Base-by-base conservation (phyloP, 2,113 vertebrate species). In the Harpagus bidentatus region DNA sequence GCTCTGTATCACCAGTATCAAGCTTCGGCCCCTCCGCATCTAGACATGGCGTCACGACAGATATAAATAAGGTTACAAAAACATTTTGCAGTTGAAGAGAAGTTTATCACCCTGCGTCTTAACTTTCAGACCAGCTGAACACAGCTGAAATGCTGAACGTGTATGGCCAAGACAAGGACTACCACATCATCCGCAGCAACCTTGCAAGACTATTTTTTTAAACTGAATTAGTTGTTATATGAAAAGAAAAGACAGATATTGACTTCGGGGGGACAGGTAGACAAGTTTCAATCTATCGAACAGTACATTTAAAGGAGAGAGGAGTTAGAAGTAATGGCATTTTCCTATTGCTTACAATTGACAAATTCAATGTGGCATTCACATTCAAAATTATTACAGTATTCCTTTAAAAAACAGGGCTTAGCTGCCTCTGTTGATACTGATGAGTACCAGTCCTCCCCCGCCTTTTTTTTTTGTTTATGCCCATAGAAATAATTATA, bases 21-120 rank as follows among this genome's bases (percentile, higher is more conserved):
- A 79, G n/a, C 47, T 14, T n/a, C 1, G 4, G 21, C 14, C 61
- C 52, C 43, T 63, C 84, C 29, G 53, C 45, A 74, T 38, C 58
- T 22, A 90, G 47, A 86, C 50, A 3, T 3, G 31, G 85, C 13
- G 15, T 48, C 73, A 80, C 25, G 11, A 40, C 32, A 82, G 82
- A 88, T 65, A 94, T 4, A 91, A 95, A 85, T 48, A 53, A 92
- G 66, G 67, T 89, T 62, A 93, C 40, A 82, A 71, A 92, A 92
- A 69, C 29, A 79, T 72, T 81, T 85, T 2, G 32, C 58, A 28
- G 50, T 38, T 31, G 43, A 40, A 65, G 16, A 48, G 63, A 15
- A 26, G 11, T 86, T 93, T 72, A 79, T 92, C 70, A 20, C n/a
- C 38, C 42, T 20, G 15, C 1, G 4, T 55, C 55, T 55, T 82